phyloP scores from a whole-genome alignment of 2,888 invertebrate genomes.

The Cepaea hortensis region DNA sequence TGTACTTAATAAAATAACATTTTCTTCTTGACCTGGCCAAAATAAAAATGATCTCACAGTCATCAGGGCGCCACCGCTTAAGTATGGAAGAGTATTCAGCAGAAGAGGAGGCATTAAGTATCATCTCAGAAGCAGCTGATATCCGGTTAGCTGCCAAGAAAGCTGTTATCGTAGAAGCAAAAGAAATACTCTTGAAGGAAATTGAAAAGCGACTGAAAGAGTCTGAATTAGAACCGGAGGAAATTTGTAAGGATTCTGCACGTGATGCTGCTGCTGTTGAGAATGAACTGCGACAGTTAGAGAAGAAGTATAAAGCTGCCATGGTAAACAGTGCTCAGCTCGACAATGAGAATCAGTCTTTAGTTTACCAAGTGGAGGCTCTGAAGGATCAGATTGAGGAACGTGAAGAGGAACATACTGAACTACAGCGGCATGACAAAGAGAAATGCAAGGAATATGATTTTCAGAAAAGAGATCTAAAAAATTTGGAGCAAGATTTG shows the following conservation, averaged over 20 bases:
- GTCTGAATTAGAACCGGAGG: conserved; percentile 55
- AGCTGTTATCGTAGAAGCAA: conserved; percentile 97
- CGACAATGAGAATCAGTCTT: conserved; percentile 97
- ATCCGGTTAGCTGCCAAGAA: conserved; percentile 94
- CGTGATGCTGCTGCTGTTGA: conserved; percentile 50
- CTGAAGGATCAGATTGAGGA: conserved; percentile 94
- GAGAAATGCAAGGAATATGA: conserved; percentile 73
- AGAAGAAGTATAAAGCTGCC: conserved; percentile 97
- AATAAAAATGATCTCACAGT: conserved; percentile 43
- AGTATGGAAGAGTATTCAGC: conserved; percentile 89
- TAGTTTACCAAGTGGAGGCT: conserved; percentile 95
- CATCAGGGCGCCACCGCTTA: conserved; percentile 79
- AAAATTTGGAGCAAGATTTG: conserved; percentile 85
- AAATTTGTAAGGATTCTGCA: conserved; percentile 48
- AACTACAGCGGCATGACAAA: conserved; percentile 74
- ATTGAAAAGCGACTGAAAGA: conserved; percentile 94
- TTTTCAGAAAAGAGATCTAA: conserved; percentile 85
- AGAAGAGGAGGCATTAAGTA: conserved; percentile 97
- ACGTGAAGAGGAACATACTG: conserved; percentile 83
- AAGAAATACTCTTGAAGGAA: conserved; percentile 97
- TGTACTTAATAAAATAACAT: neutral
- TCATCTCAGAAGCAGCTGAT: conserved; percentile 98
- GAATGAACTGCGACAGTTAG: conserved; percentile 93
- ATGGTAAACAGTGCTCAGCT: conserved; percentile 99
- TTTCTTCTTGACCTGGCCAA: no score